These are phyloP conservation scores for Eilema sororculum DNA, from an alignment of 2,888 invertebrate genomes.

Conservation along the genomic window DNA sequence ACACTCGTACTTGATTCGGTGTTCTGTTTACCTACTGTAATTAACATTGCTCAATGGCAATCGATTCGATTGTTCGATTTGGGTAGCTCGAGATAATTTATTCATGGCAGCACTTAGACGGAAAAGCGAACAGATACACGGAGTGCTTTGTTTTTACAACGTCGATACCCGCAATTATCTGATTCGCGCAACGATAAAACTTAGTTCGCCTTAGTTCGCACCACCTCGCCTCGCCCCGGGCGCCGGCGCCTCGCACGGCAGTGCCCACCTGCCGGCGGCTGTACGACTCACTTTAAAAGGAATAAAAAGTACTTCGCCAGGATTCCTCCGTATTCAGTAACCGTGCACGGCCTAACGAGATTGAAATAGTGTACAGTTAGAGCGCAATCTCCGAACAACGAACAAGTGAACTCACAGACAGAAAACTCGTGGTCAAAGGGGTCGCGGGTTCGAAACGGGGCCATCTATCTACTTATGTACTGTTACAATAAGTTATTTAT, in stretches of 20 bases:
- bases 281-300: slow-evolving; percentile 5
- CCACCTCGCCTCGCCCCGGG: not conserved
- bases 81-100: not conserved
- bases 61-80: not conserved
- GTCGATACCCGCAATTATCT: not conserved
- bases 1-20: no score
- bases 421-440: not conserved
- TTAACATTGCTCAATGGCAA: not conserved
- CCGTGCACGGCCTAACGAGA: not conserved
- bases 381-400: no score
- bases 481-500: no score
- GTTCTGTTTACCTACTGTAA: not conserved
- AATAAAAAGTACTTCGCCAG: slow-evolving; percentile 14
- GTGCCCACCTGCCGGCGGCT: not conserved
- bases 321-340: not conserved
- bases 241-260: not conserved
- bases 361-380: slow-evolving; percentile 1
- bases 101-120: not conserved
- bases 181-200: slow-evolving; percentile 9
- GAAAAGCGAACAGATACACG: not conserved
- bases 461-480: not conserved
- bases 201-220: slow-evolving; percentile 1
- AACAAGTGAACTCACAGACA: not conserved
- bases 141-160: slow-evolving; percentile 4
- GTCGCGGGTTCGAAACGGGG: not conserved